Base-by-base conservation (phyloP, 2,888 invertebrate species). In the Herminia tarsipennalis region DNA sequence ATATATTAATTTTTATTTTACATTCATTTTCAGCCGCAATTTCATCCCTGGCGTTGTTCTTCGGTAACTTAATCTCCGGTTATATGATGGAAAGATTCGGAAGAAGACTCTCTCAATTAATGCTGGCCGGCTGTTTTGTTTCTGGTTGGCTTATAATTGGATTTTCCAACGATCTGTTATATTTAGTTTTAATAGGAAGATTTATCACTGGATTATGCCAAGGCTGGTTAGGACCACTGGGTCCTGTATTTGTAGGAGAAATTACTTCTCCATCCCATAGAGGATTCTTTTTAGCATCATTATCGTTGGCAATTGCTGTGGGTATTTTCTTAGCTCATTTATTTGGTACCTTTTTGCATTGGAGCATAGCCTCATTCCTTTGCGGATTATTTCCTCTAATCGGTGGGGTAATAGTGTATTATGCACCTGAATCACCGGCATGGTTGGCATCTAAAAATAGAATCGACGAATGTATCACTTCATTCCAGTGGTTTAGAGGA, bases 401-500 rank as follows among this genome's bases (percentile, higher is more conserved):
- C 1, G 92, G 92, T 48, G 91, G 92, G 38, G 58, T 93, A 0
- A 83, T 94, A 9, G 78, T 94, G 10, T 83, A 90, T 14, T 92
- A 92, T 13, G 86, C 94, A n/a, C 94, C 94, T 0, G 95, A 96
- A 80, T 93, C 95, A 14, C 95, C 95, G 0, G 90, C 92, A 9
- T 96, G 95, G 95, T 72, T 95, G 20, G 92, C 94, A 3, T 92
- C 93, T 2, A 93, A 92, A 60, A 93, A 93, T 10, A 85, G 92
- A 44, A 81, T 90, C 0, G 91, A 92, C 1, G 92, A 94, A 51
- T 95, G 95, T 1, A 85, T 93, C 17, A 68, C 83, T 9, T 92
- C 94, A 0, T 93, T 94, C 34, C 85, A 92, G 50, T 94, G 93
- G 92, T 93, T 94, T 56, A 86, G 95, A 67, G 94, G 94, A 27